A percentile compares a stretch with the other conserved stretches of the same genome.
Evolutionary conservation across 2,888 invertebrate species (phyloP).

Genomic region (Leistus spinibarbis): DNA sequence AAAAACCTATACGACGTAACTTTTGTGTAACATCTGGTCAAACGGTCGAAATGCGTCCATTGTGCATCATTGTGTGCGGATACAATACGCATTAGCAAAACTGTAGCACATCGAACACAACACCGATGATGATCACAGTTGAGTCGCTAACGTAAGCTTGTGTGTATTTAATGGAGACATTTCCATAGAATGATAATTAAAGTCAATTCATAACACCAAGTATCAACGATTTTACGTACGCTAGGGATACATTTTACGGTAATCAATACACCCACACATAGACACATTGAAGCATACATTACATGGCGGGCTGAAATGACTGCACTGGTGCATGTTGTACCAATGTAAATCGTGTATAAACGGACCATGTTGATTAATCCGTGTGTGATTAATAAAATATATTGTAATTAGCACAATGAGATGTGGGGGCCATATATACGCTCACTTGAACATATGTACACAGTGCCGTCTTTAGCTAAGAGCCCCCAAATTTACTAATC

Average conservation of each 20-base stretch:
- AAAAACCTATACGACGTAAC: not conserved
- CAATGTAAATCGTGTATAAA: not conserved
- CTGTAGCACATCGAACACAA: not conserved
- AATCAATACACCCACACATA: not conserved
- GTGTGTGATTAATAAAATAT: constrained; percentile 19
- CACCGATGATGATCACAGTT: not conserved
- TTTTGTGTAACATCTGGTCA: not conserved
- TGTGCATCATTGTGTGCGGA: not conserved
- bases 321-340: not conserved
- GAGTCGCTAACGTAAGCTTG: not conserved
- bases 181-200: constrained; percentile 24
- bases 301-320: constrained; percentile 10
- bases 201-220: constrained; percentile 12
- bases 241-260: not conserved
- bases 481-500: no score
- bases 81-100: constrained; percentile 4
- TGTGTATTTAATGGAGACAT: constrained; percentile 15
- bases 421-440: not conserved
- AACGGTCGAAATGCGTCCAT: not conserved
- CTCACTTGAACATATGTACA: not conserved
- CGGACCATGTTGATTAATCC: constrained; percentile 16
- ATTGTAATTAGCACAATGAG: constrained; percentile 18
- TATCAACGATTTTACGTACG: not conserved
- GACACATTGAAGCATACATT: not conserved
- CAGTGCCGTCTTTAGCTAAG: no score